phyloP scores from a whole-genome alignment of 2,113 vertebrate genomes.

The Numida meleagris region DNA sequence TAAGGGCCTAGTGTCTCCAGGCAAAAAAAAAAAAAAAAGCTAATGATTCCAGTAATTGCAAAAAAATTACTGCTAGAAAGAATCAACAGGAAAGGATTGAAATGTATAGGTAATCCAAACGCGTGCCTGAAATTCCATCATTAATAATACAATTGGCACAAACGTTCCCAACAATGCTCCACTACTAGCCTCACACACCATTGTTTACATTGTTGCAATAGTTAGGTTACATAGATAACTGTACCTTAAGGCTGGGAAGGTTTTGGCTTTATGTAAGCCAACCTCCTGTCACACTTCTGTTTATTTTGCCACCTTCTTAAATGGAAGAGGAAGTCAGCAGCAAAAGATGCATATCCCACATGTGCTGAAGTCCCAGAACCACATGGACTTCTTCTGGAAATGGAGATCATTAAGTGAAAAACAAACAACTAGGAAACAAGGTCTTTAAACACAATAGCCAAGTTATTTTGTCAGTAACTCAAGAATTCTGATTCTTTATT shows the following conservation, averaged over 20 bases:
- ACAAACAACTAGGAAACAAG: not conserved
- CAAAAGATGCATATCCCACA: not conserved
- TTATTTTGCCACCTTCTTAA: constrained; percentile 16
- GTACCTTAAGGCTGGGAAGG: not conserved
- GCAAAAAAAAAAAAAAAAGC: constrained; percentile 26
- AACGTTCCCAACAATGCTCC: constrained; percentile 33
- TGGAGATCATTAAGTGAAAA: not conserved
- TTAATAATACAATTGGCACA: constrained; percentile 63
- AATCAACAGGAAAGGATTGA: constrained; percentile 61
- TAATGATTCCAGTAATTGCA: constrained; percentile 85
- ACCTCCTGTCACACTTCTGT: not conserved
- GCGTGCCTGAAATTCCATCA: constrained; percentile 70
- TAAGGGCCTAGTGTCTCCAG: constrained; percentile 81
- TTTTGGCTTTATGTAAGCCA: not conserved
- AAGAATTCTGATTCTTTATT: not conserved
- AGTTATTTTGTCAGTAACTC: constrained; percentile 3
- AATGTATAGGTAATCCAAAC: constrained; percentile 69
- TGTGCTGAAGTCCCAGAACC: not conserved
- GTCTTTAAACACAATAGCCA: not conserved
- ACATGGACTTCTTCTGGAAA: not conserved
- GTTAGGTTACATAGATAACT: constrained; percentile 12
- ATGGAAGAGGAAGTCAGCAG: not conserved
- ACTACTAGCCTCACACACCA: constrained; percentile 41
- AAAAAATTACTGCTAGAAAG: constrained; percentile 84
- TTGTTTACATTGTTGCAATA: constrained; percentile 1